Evolutionary conservation across 2,888 invertebrate genomes (phyloP), one percentile per base, ranked within the genome.

Genomic region (Alcis repandata): DNA sequence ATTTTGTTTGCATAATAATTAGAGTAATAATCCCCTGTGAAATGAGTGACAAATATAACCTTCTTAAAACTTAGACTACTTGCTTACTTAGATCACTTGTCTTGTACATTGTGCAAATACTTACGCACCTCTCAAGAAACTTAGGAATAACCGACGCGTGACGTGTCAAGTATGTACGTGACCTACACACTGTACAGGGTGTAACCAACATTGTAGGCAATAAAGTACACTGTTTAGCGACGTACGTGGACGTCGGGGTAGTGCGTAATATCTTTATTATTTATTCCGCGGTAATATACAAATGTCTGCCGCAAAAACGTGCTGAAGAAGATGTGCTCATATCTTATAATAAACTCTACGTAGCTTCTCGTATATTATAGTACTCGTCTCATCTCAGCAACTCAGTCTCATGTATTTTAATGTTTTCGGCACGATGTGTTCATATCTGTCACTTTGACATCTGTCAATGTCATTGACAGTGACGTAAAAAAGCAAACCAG

Each of bases 91-190:
- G n/a, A n/a, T n/a, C n/a, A n/a, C n/a, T n/a, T n/a, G n/a, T n/a
- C n/a, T n/a, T n/a, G n/a, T n/a, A n/a, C n/a, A n/a, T n/a, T n/a
- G n/a, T n/a, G n/a, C n/a, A 27, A 27, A 4, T 27, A 27, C 27
- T 27, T 27, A 27, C 27, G 27, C 13, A 22, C 6, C 7, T 27
- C 13, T 1, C 27, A 27, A n/a, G 27, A 1, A 22, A n/a, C n/a
- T 2, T 8, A 46, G 15, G 8, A 46, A 22, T 27, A 46, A 7
- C 20, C 7, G 9, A 22, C 27, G 43, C 43, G 41, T 19, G 20
- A 19, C 43, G 43, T 48, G 15, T 27, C 22, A 22, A 46, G 76
- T 79, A 68, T 73, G 73, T 73, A 81, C 80, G 82, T 80, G 80
- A 54, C 41, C 17, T n/a, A n/a, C n/a, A 74, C 72, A 73, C 17